Evolutionary conservation across 2,888 invertebrate species (phyloP), one percentile per base, ranked within the genome.

Genomic region (Coleophora flavipennella): DNA sequence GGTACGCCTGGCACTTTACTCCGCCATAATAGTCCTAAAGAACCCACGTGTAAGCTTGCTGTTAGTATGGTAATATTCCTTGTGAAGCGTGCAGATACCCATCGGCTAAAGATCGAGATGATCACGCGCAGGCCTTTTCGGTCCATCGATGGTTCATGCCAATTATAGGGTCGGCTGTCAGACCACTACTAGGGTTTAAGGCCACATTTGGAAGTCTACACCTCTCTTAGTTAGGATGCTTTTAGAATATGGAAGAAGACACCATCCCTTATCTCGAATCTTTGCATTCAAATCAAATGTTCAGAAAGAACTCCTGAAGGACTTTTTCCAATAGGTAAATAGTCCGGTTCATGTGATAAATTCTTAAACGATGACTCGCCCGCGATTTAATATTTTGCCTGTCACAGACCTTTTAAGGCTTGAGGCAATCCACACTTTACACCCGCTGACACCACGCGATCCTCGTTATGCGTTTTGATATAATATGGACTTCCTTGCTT

Each of bases 381-480:
- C 66, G 62, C 62, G 57, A 63, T 66, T 68, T 62, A 67, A 68
- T 69, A 60, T 62, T 56, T 44, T 48, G 45, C 51, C 50, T 64
- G 70, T 67, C 69, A 59, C 62, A 53, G 31, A 20, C 60, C 67
- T 49, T 64, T 71, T 72, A 74, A 54, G 72, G 74, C 48, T 56
- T 59, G 57, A 57, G 56, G 69, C 67, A 72, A 76, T 76, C 73
- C 74, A 73, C 64, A 63, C 62, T 56, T 52, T 44, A 54, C 52
- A 51, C 54, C 49, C 47, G 51, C 45, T 40, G 50, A 48, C 53
- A 48, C 53, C 50, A 49, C 55, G 53, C 56, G 67, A 67, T 73
- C 68, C 68, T 70, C 56, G 63, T 66, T 62, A 61, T 60, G 52
- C 50, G 62, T 57, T 74, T 72, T 73, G 74, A 75, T 76, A 73